phyloP scores from a whole-genome alignment of 2,797 vertebrate genomes.

The Lepus oiostolus region DNA sequence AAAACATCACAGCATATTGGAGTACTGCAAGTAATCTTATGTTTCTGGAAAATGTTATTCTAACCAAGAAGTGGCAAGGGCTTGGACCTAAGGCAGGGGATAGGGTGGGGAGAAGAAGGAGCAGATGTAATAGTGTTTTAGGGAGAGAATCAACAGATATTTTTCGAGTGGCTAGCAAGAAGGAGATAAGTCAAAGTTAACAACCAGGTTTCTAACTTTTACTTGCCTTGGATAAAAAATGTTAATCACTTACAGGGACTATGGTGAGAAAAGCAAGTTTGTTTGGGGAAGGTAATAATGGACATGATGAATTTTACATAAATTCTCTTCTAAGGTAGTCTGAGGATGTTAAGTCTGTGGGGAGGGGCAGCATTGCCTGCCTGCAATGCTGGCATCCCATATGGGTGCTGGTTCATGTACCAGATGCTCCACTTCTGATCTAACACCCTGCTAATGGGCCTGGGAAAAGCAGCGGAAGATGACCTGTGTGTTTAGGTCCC shows the following conservation, averaged over 20 bases:
- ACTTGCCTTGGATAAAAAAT: neutral
- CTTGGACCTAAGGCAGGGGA: neutral
- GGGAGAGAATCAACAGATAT: conserved; percentile 1
- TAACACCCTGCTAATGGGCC: too few relatives aligned
- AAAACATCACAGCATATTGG: conserved; percentile 26
- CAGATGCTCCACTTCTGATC: too few relatives aligned
- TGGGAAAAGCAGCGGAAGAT: too few relatives aligned
- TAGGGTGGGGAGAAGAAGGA: neutral
- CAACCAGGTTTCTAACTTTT: neutral
- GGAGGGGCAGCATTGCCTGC: neutral
- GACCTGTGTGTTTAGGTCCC: too few relatives aligned
- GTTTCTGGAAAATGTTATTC: neutral
- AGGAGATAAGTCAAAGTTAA: conserved; percentile 21
- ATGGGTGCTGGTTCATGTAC: too few relatives aligned
- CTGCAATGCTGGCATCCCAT: too few relatives aligned
- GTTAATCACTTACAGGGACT: neutral
- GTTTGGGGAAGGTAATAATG: neutral
- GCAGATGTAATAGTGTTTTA: neutral
- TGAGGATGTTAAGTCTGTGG: neutral
- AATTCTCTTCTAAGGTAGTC: neutral
- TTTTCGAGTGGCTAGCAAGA: conserved; percentile 1
- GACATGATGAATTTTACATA: conserved; percentile 38
- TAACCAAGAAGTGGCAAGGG: conserved; percentile 11
- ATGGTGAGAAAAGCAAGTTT: neutral
- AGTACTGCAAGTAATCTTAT: neutral